Conservation (phyloP, 2,888 invertebrate species). For the Loripinus fragilis region DNA sequence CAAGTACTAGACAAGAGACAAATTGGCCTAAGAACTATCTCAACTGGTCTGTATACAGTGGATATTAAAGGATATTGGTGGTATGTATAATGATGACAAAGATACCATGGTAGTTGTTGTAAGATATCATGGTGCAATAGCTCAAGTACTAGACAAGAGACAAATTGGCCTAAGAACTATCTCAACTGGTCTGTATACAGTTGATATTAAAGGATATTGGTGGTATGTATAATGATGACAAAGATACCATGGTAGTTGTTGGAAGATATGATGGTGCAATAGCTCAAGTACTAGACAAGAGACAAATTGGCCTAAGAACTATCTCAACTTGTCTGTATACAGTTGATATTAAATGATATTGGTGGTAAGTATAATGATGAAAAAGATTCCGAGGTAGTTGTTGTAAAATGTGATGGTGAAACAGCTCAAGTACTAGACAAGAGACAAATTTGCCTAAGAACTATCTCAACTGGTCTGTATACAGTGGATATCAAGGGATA, state of each 20-base stretch:
- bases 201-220: slow-evolving; percentile 63
- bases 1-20: slow-evolving; percentile 66
- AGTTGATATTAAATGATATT: slow-evolving; percentile 59
- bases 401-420: slow-evolving; percentile 54
- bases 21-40: slow-evolving; percentile 45
- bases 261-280: slow-evolving; percentile 54
- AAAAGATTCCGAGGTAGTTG: too few species aligned
- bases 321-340: slow-evolving; percentile 35
- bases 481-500: slow-evolving; percentile 58
- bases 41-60: slow-evolving; percentile 43
- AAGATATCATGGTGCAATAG: slow-evolving; percentile 49
- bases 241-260: slow-evolving; percentile 62
- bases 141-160: slow-evolving; percentile 63
- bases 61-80: slow-evolving; percentile 64
- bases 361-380: slow-evolving; percentile 55
- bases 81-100: slow-evolving; percentile 44
- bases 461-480: slow-evolving; percentile 32
- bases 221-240: slow-evolving; percentile 49
- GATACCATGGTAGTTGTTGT: slow-evolving; percentile 64
- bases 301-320: slow-evolving; percentile 55
- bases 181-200: slow-evolving; percentile 36
- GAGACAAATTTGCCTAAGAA: slow-evolving; percentile 55
- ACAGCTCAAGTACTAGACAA: slow-evolving; percentile 63
- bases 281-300: slow-evolving; percentile 63
- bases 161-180: slow-evolving; percentile 55